Conservation (phyloP, 2,797 vertebrate species). For the Nothura maculosa region DNA sequence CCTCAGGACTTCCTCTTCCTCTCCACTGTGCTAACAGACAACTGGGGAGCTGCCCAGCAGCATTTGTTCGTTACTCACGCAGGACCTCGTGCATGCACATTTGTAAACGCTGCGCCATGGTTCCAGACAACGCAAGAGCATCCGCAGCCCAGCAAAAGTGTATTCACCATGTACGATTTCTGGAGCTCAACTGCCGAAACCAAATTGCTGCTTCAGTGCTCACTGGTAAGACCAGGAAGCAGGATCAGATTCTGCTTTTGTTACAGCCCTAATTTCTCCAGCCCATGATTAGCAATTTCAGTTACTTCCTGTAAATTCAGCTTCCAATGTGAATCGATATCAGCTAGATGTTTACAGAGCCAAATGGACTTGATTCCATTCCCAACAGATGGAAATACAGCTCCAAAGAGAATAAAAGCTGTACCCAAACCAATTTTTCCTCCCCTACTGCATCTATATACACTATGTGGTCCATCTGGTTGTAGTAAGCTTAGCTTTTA, state of each 20-base stretch:
- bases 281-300: background rate
- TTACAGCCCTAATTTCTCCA: background rate
- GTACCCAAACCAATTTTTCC: constrained; percentile 20
- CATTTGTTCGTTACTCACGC: background rate
- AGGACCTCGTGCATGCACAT: background rate
- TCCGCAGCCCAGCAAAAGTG: background rate
- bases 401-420: background rate
- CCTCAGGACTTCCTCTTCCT: background rate
- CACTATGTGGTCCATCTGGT: constrained; percentile 38
- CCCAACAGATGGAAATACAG: constrained; percentile 59
- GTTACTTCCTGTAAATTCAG: constrained; percentile 25
- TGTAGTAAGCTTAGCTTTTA: background rate
- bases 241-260: background rate
- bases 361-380: constrained; percentile 37
- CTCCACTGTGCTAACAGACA: background rate
- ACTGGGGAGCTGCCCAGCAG: background rate
- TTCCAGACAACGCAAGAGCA: background rate
- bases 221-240: background rate
- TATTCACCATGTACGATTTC: background rate
- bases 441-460: background rate
- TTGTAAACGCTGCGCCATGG: background rate
- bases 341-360: background rate
- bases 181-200: background rate
- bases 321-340: background rate
- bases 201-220: background rate